Evolutionary conservation across 2,113 vertebrate species (phyloP), one percentile per base, ranked within the genome.

Genomic region (Cyphomyrus plagiostoma): DNA sequence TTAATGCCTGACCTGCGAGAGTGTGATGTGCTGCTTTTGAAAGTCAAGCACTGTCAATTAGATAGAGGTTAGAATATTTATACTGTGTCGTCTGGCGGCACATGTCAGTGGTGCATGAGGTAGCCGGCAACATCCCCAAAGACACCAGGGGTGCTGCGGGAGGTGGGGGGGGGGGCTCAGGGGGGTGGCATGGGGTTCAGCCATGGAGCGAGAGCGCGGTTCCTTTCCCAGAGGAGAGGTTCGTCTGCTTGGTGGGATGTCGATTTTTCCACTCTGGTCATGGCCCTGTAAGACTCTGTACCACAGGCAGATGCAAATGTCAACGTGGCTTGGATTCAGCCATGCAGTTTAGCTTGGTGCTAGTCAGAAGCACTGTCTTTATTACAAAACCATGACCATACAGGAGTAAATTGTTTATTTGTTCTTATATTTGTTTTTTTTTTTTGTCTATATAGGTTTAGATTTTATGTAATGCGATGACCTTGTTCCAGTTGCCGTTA

Each of bases 401-500:
- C 48, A 49, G 23, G 82, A 49, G 17, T 80, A 35, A 6, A 17
- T 80, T 39, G 39, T 39, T 17, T 13, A 13, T 35, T 7, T 77
- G 30, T 42, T 42, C 10, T 30, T 30, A 30, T 62, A 62, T 62
- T 26, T 74, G 11, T 13, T 13, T 77, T 35, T 13, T 10, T 74
- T 35, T 39, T 50, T 85, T 1, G 83, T 39, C 35, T 77, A 39
- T 11, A 85, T 49, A 50, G 83, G 23, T 19, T 49, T n/a, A 50
- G 83, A 84, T 89, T 90, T 91, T 93, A 91, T 90, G 92, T 94
- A 92, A 94, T 93, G 92, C 92, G 89, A 91, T 93, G 84, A 89
- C 85, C 30, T 89, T 88, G 90, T 90, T 91, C 80, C 83, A 88
- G 89, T 91, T 90, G 89, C 90, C 89, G 39, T 84, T 48, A 45